These are phyloP conservation scores for Catharus ustulatus DNA, from an alignment of 2,797 vertebrate species.

Conservation along the genomic window DNA sequence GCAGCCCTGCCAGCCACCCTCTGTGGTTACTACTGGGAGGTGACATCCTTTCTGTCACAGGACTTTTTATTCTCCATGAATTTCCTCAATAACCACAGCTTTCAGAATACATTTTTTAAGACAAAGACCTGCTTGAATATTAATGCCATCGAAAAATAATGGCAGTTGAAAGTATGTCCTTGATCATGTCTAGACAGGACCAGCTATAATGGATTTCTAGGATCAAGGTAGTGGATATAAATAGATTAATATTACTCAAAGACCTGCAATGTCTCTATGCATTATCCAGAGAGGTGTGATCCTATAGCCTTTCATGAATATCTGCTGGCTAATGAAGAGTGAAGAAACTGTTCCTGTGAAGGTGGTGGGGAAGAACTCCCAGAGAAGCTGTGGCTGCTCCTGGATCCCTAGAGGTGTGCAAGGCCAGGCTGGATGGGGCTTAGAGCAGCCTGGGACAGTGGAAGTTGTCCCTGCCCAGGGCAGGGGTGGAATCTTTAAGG, in stretches of 20 bases:
- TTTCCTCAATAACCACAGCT: constrained; percentile 27
- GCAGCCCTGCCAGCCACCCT: not conserved
- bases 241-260: constrained; percentile 38
- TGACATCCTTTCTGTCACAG: not conserved
- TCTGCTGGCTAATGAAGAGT: not conserved
- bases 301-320: not conserved
- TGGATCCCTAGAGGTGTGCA: not conserved
- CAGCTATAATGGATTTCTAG: constrained; percentile 40
- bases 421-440: not conserved
- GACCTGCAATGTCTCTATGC: not conserved
- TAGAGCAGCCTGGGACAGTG: not conserved
- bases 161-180: constrained; percentile 42
- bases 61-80: not conserved
- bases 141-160: constrained; percentile 22
- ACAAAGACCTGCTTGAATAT: constrained; percentile 52
- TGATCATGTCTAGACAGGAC: constrained; percentile 48
- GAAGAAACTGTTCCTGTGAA: not conserved
- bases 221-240: constrained; percentile 34
- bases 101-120: constrained; percentile 59
- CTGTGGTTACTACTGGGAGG: not conserved
- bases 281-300: not conserved
- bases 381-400: not conserved
- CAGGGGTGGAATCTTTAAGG: not conserved
- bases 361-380: not conserved
- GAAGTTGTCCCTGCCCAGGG: not conserved